Evolutionary conservation across 2,888 invertebrate genomes (phyloP).

Genomic region (Eugnorisma glareosa): DNA sequence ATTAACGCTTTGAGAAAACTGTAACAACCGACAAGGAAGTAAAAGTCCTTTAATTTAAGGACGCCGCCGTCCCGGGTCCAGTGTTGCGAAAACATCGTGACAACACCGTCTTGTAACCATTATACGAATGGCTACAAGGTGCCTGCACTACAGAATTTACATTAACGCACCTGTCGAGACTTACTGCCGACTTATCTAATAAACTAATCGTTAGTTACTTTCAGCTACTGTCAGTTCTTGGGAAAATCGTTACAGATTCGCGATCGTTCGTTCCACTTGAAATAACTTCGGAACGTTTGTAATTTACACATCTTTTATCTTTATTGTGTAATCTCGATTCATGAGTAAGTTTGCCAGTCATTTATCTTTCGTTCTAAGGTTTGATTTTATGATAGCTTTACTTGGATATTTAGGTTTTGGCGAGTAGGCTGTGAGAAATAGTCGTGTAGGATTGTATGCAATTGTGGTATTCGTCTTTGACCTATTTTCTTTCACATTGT

Average conservation of each 20-base stretch:
- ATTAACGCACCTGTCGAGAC: slow-evolving; percentile 81
- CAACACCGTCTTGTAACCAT: slow-evolving; percentile 57
- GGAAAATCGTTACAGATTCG: slow-evolving; percentile 75
- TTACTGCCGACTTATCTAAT: slow-evolving; percentile 75
- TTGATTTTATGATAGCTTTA: slow-evolving; percentile 57
- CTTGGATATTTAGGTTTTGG: slow-evolving; percentile 40
- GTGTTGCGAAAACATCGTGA: slow-evolving; percentile 78
- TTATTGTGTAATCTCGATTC: slow-evolving; percentile 53
- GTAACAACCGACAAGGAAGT: slow-evolving; percentile 78
- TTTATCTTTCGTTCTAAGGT: slow-evolving; percentile 36
- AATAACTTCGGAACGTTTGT: slow-evolving; percentile 51
- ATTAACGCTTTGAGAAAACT: slow-evolving; percentile 76
- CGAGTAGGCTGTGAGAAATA: slow-evolving; percentile 55
- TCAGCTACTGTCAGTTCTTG: slow-evolving; percentile 72
- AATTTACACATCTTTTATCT: slow-evolving; percentile 56
- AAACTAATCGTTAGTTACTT: slow-evolving; percentile 76
- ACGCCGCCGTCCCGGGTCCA: slow-evolving; percentile 72
- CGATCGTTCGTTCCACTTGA: slow-evolving; percentile 43
- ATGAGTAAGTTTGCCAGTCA: slow-evolving; percentile 42
- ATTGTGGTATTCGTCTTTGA: slow-evolving; percentile 35
- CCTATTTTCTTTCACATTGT: slow-evolving; percentile 19
- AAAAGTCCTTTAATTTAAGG: slow-evolving; percentile 83
- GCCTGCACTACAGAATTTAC: slow-evolving; percentile 73
- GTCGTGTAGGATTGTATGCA: slow-evolving; percentile 43
- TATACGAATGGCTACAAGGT: slow-evolving; percentile 50